Base-by-base conservation (phyloP, 2,888 invertebrate genomes). In the Tiliacea aurago region DNA sequence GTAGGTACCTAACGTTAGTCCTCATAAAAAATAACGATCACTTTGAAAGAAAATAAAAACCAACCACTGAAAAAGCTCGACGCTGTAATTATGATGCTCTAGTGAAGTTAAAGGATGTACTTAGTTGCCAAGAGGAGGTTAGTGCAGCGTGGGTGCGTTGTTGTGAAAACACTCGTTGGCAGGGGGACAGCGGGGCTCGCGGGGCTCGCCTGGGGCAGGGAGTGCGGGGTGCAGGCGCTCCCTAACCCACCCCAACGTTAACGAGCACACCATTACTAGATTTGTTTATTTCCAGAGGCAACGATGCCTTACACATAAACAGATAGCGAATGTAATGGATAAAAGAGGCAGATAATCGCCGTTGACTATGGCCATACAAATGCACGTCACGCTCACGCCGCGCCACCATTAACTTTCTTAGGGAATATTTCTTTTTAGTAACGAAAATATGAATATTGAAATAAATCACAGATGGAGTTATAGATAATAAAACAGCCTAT, bases 241-340 rank as follows among this genome's bases (percentile, higher is more conserved):
- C 91, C 91, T 91, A 90, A 91, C 91, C 90, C 90, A 91, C 92
- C 91, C 92, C 87, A 92, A 91, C 87, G 75, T 80, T 87, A 84
- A 81, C 82, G 85, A 87, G 79, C 83, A 83, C 86, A 80, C 88
- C 85, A 81, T 80, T 63, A 71, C 70, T 71, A 69, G 80, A 78
- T 84, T 75, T 81, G 76, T 80, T 79, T 83, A 79, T 76, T 76
- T 58, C 76, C 64, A 66, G 66, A 69, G 55, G 55, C 81, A 83
- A 79, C 75, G 79, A 69, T 70, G 79, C 73, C 23, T 55, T 58
- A 49, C 67, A 51, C 76, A 70, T 77, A 74, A 71, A 79, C 63
- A 70, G 63, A 70, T 76, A 70, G 78, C 61, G 78, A 83, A 78
- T 78, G 69, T 56, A 70, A 47, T 64, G 7, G 41, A 55, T 70